These are phyloP conservation scores for Microcebus lehilahytsara DNA, from an alignment of 2,113 vertebrate genomes.

Conservation along the genomic window DNA sequence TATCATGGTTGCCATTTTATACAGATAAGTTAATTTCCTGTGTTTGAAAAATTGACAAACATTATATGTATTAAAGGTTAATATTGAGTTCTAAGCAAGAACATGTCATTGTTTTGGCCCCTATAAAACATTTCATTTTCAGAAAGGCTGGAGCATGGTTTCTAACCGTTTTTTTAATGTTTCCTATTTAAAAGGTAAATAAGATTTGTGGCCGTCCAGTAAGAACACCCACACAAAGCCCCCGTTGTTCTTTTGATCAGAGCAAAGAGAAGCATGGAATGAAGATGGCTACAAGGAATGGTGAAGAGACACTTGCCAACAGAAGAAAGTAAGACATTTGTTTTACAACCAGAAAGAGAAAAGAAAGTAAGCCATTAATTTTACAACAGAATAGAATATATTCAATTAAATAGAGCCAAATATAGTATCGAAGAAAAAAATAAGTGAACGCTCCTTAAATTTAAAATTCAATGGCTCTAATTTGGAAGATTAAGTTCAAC, in stretches of 20 bases:
- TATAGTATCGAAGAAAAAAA: constrained; percentile 32
- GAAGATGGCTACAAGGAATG: constrained; percentile 78
- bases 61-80: neutral
- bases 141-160: neutral
- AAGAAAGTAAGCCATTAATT: constrained; percentile 82
- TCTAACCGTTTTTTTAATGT: constrained; percentile 57
- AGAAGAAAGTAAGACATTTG: constrained; percentile 89
- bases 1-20: neutral
- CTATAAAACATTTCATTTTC: neutral
- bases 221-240: constrained; percentile 80
- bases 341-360: constrained; percentile 83
- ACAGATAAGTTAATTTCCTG: neutral
- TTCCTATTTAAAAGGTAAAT: constrained; percentile 83
- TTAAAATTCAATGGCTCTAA: neutral
- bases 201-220: constrained; percentile 87
- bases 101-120: neutral
- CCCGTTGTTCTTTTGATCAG: constrained; percentile 75
- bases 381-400: constrained; percentile 73
- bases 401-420: constrained; percentile 37
- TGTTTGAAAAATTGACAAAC: neutral
- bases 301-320: constrained; percentile 83
- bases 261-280: constrained; percentile 82
- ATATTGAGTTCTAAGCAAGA: neutral
- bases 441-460: neutral
- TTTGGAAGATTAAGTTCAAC: neutral